Conservation (phyloP, 2,888 invertebrate species). For the Lycia hirtaria region DNA sequence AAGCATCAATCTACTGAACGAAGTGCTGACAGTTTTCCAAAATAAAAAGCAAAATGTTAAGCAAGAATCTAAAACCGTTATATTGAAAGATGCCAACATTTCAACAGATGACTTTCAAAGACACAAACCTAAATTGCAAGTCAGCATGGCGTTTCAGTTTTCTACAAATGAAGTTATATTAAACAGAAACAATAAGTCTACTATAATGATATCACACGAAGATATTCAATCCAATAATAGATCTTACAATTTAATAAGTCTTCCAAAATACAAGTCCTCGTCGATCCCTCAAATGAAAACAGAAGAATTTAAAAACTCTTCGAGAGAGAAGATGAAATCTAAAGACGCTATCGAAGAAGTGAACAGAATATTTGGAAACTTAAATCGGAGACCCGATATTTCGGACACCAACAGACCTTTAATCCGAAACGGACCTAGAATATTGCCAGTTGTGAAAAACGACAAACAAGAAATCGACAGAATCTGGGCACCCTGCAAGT, state of each 20-base stretch:
- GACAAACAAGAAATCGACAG: conserved; percentile 13
- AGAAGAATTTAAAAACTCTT: conserved; percentile 69
- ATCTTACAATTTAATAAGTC: conserved; percentile 45
- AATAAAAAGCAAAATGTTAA: conserved; percentile 57
- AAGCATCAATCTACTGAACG: conserved; percentile 66
- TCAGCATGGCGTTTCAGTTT: conserved; percentile 59
- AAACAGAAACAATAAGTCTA: conserved; percentile 53
- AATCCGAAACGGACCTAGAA: conserved; percentile 68
- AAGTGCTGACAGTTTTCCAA: conserved; percentile 73
- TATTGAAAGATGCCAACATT: conserved; percentile 62
- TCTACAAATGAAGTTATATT: conserved; percentile 54
- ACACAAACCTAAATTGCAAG: conserved; percentile 44
- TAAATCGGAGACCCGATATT: conserved; percentile 42
- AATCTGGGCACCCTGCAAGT: conserved; percentile 42
- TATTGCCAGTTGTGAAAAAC: conserved; percentile 72
- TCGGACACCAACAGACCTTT: conserved; percentile 60
- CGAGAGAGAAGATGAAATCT: conserved; percentile 66
- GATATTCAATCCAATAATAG: conserved; percentile 50
- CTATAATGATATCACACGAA: conserved; percentile 60
- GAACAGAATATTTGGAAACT: conserved; percentile 75
- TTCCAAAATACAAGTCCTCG: conserved; percentile 70
- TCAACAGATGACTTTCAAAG: conserved; percentile 51
- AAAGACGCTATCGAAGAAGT: conserved; percentile 76
- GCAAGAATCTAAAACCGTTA: conserved; percentile 47
- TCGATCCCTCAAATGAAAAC: conserved; percentile 78